phyloP scores from a whole-genome alignment of 2,797 vertebrate species.

The Sebastes steindachneri region DNA sequence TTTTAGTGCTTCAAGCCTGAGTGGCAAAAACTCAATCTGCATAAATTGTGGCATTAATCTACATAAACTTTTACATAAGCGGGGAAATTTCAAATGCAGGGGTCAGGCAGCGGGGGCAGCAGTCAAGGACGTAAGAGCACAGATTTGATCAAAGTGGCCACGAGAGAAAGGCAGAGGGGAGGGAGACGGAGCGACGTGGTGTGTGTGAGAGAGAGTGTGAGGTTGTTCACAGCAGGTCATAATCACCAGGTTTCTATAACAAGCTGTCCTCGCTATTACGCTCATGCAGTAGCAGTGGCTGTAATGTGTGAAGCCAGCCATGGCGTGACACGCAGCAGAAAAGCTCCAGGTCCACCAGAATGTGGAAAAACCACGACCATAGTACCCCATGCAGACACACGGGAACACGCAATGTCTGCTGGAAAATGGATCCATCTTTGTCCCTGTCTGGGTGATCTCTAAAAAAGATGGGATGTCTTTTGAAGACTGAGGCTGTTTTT shows the following conservation, averaged over 20 bases:
- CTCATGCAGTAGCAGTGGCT: slow-evolving; percentile 49
- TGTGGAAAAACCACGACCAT: neutral
- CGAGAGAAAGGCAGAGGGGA: slow-evolving; percentile 53
- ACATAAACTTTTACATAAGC: slow-evolving; percentile 79
- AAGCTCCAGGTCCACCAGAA: slow-evolving; percentile 1
- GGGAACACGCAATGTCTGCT: neutral
- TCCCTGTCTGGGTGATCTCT: neutral
- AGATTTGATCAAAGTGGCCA: slow-evolving; percentile 76
- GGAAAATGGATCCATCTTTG: slow-evolving; percentile 5
- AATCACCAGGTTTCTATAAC: slow-evolving; percentile 63
- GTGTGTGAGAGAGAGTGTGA: slow-evolving; percentile 15
- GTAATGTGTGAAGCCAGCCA: slow-evolving; percentile 16
- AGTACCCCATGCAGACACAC: neutral
- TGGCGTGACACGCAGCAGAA: neutral
- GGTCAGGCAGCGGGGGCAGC: slow-evolving; percentile 67
- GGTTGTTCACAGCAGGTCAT: slow-evolving; percentile 65
- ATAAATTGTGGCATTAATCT: slow-evolving; percentile 81
- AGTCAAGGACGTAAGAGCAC: slow-evolving; percentile 74
- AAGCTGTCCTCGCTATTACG: slow-evolving; percentile 50
- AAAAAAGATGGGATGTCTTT: slow-evolving; percentile 12
- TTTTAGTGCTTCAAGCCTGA: slow-evolving; percentile 73
- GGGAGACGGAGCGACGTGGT: slow-evolving; percentile 9
- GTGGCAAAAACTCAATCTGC: slow-evolving; percentile 77
- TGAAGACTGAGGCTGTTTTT: slow-evolving; percentile 4
- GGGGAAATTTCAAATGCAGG: slow-evolving; percentile 68